Base-by-base conservation (phyloP, 2,113 vertebrate species). In the Crotalus helleri region DNA sequence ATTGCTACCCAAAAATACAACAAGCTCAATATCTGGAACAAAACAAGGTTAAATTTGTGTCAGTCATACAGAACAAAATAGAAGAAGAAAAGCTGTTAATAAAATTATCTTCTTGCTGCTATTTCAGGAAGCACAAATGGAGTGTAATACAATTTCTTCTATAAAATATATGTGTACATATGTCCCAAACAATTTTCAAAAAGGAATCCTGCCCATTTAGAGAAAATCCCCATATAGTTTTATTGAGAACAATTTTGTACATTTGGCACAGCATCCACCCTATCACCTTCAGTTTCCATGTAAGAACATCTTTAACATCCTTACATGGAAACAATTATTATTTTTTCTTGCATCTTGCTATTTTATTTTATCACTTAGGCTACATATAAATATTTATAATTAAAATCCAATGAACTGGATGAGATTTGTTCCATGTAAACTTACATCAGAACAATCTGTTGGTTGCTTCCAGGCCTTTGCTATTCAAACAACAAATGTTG, bases 61-160 rank as follows among this genome's bases (percentile, higher is more conserved):
- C 95, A 95, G 85, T 95, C 92, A 96, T 46, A 95, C 39, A 95
- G 87, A 92, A 95, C 96, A 90, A 92, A 96, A 93, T 64, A 93
- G 94, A 96, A 87, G 81, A 94, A 95, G 95, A 95, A 96, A 95
- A 81, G 94, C 92, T 96, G 95, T 74, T 96, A 97, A 97, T 97
- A 95, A 44, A 96, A 97, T 97, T 97, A 97, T 96, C 96, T 95
- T 95, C 96, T 96, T 96, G 95, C 8, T 95, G 91, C 95, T 97
- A 96, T 96, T 97, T 96, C 92, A 90, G 95, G 94, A 96, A 91
- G 61, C 94, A 91, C 59, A 64, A 91, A 95, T 91, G 92, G 90
- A 95, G 92, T 94, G 97, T 96, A 97, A 97, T 88, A 94, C 95
- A 95, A 97, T 97, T 95, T 95, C 94, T 96, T 96, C 95, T 92